Conservation (phyloP, 2,888 invertebrate genomes). For the Alloscopus bannaensis region DNA sequence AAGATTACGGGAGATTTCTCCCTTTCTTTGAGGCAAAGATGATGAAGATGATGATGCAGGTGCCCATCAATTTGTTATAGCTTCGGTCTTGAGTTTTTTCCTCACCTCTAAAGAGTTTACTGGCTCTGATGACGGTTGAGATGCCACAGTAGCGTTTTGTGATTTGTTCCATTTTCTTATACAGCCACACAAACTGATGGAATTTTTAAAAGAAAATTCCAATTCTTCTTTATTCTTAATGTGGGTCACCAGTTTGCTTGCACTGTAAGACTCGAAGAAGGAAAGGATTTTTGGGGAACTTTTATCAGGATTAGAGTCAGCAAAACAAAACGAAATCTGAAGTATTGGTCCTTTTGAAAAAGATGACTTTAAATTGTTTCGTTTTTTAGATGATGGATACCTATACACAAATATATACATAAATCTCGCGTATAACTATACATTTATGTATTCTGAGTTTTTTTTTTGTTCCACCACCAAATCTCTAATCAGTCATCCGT, state of each 20-base stretch:
- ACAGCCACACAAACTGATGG: too few species aligned
- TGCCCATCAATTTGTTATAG: slow-evolving; percentile 61
- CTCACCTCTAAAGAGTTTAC: too few species aligned
- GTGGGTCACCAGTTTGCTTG: slow-evolving; percentile 33
- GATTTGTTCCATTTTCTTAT: too few species aligned
- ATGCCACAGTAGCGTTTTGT: too few species aligned
- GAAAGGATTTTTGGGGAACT: slow-evolving; percentile 9
- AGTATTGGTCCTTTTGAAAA: slow-evolving; percentile 21
- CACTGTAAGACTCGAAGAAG: slow-evolving; percentile 1
- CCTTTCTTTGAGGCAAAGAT: too few species aligned
- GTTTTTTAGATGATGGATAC: slow-evolving; percentile 41
- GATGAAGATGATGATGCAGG: slow-evolving; percentile 55
- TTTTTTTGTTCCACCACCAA: background rate
- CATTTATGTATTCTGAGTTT: background rate
- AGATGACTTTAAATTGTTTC: slow-evolving; percentile 16
- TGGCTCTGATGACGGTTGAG: too few species aligned
- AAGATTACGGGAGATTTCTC: slow-evolving; percentile 34
- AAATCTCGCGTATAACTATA: background rate
- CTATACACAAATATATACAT: slow-evolving; percentile 1
- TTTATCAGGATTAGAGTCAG: slow-evolving; percentile 61
- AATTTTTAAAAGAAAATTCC: too few species aligned
- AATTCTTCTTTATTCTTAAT: too few species aligned
- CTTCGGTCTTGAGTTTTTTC: too few species aligned
- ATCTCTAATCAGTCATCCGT: slow-evolving; percentile 5
- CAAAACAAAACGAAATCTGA: too few species aligned